Evolutionary conservation across 2,113 vertebrate genomes (phyloP).

Genomic region (Ploceus nigricollis): DNA sequence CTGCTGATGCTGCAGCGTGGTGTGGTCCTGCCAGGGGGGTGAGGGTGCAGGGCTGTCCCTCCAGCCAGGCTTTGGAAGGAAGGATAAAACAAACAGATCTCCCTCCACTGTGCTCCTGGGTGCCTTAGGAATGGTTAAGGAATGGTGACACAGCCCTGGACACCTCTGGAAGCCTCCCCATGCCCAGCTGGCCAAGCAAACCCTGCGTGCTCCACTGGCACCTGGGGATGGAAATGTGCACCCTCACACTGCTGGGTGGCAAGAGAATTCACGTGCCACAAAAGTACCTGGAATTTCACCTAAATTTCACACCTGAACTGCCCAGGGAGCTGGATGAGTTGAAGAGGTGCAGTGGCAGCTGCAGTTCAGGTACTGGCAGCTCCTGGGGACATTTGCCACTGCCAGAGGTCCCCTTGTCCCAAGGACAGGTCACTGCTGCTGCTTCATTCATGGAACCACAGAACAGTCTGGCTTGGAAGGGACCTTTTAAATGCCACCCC

Average conservation of each 20-base stretch:
- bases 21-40: not conserved
- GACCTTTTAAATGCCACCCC: not conserved
- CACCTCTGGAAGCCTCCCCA: not conserved
- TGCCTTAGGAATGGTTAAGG: not conserved
- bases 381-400: not conserved
- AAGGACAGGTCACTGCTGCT: not conserved
- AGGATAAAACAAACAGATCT: not conserved
- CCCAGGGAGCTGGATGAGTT: not conserved
- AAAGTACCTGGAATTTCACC: not conserved
- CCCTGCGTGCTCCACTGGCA: not conserved
- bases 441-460: not conserved
- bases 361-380: not conserved
- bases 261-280: not conserved
- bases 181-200: not conserved
- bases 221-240: not conserved
- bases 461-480: not conserved
- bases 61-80: not conserved
- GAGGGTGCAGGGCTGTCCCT: not conserved
- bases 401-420: not conserved
- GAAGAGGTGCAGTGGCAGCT: not conserved
- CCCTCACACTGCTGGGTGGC: rapidly evolving
- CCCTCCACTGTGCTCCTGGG: not conserved
- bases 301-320: not conserved
- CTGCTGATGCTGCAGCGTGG: not conserved
- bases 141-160: not conserved